Percentiles rank a stretch among this genome's conserved stretches.
Conservation (phyloP, 1,140 invertebrate genomes). For the Ceratitis capitata region DNA sequence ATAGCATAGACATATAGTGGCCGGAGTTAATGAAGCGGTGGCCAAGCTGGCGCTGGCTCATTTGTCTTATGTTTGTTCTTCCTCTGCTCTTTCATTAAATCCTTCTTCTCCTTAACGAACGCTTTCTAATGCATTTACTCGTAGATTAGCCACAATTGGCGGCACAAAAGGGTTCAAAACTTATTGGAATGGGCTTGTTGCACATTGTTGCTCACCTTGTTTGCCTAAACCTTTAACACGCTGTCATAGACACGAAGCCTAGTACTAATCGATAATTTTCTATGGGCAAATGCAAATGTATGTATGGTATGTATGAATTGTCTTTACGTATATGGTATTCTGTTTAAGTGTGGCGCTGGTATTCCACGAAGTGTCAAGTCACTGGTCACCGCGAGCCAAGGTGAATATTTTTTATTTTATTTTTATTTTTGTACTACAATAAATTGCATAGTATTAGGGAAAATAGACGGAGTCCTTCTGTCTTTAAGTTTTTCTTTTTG, state of each 20-base stretch:
- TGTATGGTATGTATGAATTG: not conserved
- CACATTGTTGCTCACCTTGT: not conserved
- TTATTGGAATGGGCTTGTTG: too few relatives aligned
- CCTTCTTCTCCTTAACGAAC: not conserved
- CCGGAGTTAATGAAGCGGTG: not conserved
- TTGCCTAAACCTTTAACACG: slow-evolving; percentile 29
- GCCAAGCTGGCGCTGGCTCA: not conserved
- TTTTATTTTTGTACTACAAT: not conserved
- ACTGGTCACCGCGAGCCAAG: not conserved
- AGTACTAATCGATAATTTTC: slow-evolving; percentile 22
- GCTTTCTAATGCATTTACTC: not conserved
- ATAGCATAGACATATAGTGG: not conserved
- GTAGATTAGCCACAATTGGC: slow-evolving; percentile 12
- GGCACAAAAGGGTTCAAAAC: too few relatives aligned
- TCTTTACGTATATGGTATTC: too few relatives aligned
- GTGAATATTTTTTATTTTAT: not conserved
- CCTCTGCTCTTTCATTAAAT: not conserved
- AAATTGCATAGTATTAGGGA: too few relatives aligned
- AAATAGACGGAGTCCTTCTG: not conserved
- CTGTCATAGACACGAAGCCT: slow-evolving; percentile 20
- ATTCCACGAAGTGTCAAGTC: slow-evolving; percentile 19
- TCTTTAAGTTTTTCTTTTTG: not conserved
- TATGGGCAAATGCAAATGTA: not conserved
- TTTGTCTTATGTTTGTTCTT: not conserved
- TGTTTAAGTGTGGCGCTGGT: not conserved